These are phyloP conservation scores for Lutraria lutraria DNA, from an alignment of 2,888 invertebrate species.

Conservation along the genomic window DNA sequence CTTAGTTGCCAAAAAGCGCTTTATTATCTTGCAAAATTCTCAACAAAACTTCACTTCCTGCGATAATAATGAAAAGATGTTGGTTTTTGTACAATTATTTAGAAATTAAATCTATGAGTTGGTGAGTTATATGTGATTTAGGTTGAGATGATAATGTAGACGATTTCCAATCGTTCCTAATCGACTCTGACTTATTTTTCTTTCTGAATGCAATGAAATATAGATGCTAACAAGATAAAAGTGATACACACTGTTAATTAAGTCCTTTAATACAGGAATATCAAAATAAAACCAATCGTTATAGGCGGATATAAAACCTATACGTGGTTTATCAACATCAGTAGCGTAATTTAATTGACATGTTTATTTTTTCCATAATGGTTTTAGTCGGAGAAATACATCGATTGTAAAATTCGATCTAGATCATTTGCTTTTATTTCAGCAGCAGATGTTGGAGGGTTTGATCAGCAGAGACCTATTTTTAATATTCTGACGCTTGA, in stretches of 20 bases:
- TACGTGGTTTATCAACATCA: neutral
- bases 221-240: neutral
- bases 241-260: neutral
- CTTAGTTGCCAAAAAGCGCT: neutral
- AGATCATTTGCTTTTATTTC: neutral
- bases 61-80: neutral
- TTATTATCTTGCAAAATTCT: neutral
- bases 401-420: neutral
- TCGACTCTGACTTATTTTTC: neutral
- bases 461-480: neutral
- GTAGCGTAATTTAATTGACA: neutral
- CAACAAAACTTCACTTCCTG: neutral
- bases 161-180: neutral
- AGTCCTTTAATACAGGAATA: neutral
- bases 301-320: neutral
- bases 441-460: neutral
- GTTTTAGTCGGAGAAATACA: neutral
- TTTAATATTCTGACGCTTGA: no score
- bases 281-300: conserved; percentile 3
- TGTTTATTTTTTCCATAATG: neutral
- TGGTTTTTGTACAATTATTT: neutral
- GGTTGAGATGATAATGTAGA: neutral
- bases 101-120: neutral
- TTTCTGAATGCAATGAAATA: neutral
- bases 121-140: neutral